A percentile compares a stretch with the other conserved stretches of the same genome.
These are phyloP conservation scores for Aphidoletes aphidimyza DNA, from an alignment of 2,888 invertebrate genomes.

Conservation along the genomic window DNA sequence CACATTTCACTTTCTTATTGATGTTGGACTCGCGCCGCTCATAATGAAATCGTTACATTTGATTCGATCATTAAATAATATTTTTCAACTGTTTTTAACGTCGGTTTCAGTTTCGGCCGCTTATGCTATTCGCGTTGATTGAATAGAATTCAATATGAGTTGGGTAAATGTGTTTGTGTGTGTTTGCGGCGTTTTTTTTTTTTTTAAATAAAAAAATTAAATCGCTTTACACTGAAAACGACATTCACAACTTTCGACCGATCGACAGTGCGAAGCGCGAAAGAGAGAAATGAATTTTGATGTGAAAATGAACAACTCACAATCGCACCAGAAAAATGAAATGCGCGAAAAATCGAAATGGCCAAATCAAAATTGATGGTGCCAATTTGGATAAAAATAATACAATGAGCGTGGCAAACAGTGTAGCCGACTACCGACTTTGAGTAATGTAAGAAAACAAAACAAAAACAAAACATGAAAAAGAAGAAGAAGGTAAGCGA, in stretches of 20 bases:
- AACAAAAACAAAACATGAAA: not conserved
- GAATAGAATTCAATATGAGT: too few relatives aligned
- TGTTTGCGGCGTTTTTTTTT: not conserved
- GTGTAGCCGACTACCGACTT: too few relatives aligned
- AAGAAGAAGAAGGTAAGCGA: not conserved
- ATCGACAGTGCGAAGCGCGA: too few relatives aligned
- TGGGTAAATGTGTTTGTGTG: too few relatives aligned
- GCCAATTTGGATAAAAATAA: not conserved
- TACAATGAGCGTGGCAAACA: not conserved
- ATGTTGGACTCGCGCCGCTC: not conserved
- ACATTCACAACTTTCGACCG: constrained; percentile 19
- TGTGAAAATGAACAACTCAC: too few relatives aligned
- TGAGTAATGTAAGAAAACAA: not conserved
- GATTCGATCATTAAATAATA: constrained; percentile 26
- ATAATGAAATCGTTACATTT: not conserved
- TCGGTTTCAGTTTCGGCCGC: not conserved
- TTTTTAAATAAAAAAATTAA: not conserved
- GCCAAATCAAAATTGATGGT: not conserved
- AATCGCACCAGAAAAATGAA: not conserved
- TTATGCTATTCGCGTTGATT: not conserved
- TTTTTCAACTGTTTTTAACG: not conserved
- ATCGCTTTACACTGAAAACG: not conserved
- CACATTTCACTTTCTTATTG: constrained; percentile 2
- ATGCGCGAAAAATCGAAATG: not conserved
- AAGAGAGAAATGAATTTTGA: too few relatives aligned